These are phyloP conservation scores for Archocentrus centrarchus DNA, from an alignment of 2,113 vertebrate species.

Conservation along the genomic window DNA sequence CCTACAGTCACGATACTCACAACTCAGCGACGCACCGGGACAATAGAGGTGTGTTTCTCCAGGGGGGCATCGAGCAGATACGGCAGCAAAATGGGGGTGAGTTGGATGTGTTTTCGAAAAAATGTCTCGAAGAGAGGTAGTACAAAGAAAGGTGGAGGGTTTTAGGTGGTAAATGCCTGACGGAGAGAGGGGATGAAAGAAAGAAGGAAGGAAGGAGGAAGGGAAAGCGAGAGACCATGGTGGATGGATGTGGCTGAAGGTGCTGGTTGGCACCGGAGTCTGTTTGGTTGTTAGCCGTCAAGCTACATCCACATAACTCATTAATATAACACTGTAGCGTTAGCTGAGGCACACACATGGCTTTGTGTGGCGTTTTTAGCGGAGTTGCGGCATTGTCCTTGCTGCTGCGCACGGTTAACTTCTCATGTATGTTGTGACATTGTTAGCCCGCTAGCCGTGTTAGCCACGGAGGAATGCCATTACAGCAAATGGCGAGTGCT, in stretches of 20 bases:
- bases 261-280: slow-evolving; percentile 19
- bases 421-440: slow-evolving; percentile 42
- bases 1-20: slow-evolving; percentile 49
- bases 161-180: slow-evolving; percentile 17
- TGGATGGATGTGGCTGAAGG: slow-evolving; percentile 52
- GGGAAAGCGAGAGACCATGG: slow-evolving; percentile 41
- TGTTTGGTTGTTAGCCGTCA: slow-evolving; percentile 19
- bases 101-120: slow-evolving; percentile 29
- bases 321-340: background rate
- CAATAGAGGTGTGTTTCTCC: slow-evolving; percentile 69
- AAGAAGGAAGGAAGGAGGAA: background rate
- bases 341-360: background rate
- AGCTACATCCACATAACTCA: background rate
- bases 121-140: background rate
- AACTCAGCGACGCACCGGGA: slow-evolving; percentile 50
- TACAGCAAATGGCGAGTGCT: slow-evolving; percentile 26
- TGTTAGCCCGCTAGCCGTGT: slow-evolving; percentile 59
- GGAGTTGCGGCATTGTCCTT: background rate
- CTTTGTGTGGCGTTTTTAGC: background rate
- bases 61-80: slow-evolving; percentile 35
- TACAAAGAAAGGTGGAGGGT: slow-evolving; percentile 18
- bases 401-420: background rate
- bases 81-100: slow-evolving; percentile 74
- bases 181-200: slow-evolving; percentile 18
- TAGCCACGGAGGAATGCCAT: slow-evolving; percentile 55